These are phyloP conservation scores for Glaucidium brasilianum DNA, from an alignment of 2,113 vertebrate genomes.

Conservation along the genomic window DNA sequence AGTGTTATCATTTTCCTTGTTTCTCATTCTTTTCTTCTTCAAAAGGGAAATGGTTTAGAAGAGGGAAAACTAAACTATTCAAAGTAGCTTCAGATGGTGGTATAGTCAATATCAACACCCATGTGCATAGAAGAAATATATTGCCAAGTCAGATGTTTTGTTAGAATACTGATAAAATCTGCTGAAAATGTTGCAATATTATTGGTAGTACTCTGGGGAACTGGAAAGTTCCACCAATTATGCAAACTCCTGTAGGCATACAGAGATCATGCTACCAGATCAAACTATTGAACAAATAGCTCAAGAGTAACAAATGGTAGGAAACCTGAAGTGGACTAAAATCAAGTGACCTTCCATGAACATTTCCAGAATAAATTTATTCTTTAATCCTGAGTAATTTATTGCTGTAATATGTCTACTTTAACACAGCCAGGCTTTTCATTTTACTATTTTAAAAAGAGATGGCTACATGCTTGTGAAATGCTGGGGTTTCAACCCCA, in stretches of 20 bases:
- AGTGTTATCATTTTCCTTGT: neutral
- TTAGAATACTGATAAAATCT: neutral
- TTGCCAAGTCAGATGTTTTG: slow-evolving; percentile 3
- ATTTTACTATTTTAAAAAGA: neutral
- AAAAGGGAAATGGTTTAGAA: neutral
- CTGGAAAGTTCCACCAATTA: neutral
- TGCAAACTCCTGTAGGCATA: neutral
- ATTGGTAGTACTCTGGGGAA: neutral
- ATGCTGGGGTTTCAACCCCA: too few species aligned
- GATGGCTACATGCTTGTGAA: neutral
- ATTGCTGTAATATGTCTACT: neutral
- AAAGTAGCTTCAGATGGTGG: slow-evolving; percentile 1
- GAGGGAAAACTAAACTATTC: neutral
- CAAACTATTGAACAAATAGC: neutral
- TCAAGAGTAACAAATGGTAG: neutral
- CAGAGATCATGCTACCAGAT: neutral
- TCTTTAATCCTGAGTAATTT: neutral
- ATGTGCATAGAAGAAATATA: neutral
- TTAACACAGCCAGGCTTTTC: neutral
- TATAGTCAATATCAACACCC: neutral
- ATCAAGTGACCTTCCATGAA: rapidly evolving
- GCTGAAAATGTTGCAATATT: neutral
- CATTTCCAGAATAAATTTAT: neutral
- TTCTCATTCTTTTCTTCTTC: neutral
- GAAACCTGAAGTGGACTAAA: neutral